These are phyloP conservation scores for Parauchenoglanis ngamensis DNA, from an alignment of 2,797 vertebrate species.

Conservation along the genomic window DNA sequence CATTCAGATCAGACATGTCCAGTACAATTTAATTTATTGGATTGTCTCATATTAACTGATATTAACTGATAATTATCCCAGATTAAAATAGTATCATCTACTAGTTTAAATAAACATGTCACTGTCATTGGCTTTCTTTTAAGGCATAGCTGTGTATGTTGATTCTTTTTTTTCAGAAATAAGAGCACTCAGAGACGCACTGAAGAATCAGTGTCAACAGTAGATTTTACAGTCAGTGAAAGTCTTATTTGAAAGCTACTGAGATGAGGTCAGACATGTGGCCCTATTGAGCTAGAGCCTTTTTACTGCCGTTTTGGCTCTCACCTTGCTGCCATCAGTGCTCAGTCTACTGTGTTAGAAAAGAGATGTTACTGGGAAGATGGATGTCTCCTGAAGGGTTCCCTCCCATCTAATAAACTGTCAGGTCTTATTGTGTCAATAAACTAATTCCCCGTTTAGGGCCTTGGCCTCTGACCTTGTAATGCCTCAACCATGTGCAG, in stretches of 20 bases:
- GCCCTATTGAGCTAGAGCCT: constrained; percentile 41
- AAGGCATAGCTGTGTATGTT: constrained; percentile 15
- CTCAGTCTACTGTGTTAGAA: constrained; percentile 66
- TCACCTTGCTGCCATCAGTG: constrained; percentile 60
- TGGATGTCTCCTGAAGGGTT: constrained; percentile 66
- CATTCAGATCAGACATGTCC: background rate
- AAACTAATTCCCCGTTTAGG: constrained; percentile 80
- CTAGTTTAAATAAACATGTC: background rate
- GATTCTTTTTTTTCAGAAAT: constrained; percentile 29
- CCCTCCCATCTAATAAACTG: constrained; percentile 81
- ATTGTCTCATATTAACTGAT: background rate
- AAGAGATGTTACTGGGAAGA: constrained; percentile 64
- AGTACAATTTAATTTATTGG: background rate
- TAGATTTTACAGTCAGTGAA: constrained; percentile 48
- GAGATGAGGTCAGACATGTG: constrained; percentile 45
- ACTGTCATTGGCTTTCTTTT: background rate
- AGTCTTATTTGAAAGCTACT: constrained; percentile 36
- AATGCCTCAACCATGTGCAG: constrained; percentile 63
- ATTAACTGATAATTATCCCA: background rate
- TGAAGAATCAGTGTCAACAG: constrained; percentile 46
- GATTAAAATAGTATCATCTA: background rate
- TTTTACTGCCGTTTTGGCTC: constrained; percentile 51
- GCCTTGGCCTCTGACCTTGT: constrained; percentile 76
- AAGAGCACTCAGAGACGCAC: constrained; percentile 33
- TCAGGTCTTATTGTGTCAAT: constrained; percentile 82